Conservation (phyloP, 2,888 invertebrate species). For the Drosophila merina region DNA sequence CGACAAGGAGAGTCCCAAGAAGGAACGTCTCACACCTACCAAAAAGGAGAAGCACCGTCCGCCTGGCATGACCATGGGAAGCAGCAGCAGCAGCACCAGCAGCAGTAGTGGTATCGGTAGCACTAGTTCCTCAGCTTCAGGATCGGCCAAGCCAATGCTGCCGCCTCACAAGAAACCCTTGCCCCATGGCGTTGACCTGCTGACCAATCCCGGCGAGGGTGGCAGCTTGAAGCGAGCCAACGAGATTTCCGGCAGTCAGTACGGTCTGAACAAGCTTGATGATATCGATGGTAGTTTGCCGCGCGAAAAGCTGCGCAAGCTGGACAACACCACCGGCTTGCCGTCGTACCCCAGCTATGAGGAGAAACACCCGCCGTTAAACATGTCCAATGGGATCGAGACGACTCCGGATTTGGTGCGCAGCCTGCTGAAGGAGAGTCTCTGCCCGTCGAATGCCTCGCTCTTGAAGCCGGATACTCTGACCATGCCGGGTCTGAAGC, state of each 20-base stretch:
- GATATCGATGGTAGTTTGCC: slow-evolving; percentile 60
- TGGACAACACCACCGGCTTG: slow-evolving; percentile 63
- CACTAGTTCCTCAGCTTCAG: slow-evolving; percentile 32
- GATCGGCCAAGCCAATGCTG: slow-evolving; percentile 56
- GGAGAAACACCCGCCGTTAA: slow-evolving; percentile 72
- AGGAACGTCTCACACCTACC: slow-evolving; percentile 75
- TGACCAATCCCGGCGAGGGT: slow-evolving; percentile 52
- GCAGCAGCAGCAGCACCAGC: slow-evolving; percentile 9
- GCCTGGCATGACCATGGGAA: slow-evolving; percentile 27
- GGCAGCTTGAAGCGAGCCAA: slow-evolving; percentile 71
- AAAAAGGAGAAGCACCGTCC: slow-evolving; percentile 82
- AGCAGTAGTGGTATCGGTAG: slow-evolving; percentile 9
- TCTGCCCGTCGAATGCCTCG: slow-evolving; percentile 82
- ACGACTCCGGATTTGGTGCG: slow-evolving; percentile 89
- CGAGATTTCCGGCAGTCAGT: slow-evolving; percentile 65
- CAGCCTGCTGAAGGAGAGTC: slow-evolving; percentile 88
- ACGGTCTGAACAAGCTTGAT: slow-evolving; percentile 68
- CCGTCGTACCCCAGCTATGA: slow-evolving; percentile 50
- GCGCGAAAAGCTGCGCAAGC: slow-evolving; percentile 81
- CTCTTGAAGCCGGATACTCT: slow-evolving; percentile 78
- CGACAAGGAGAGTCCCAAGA: slow-evolving; percentile 82
- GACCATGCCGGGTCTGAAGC: slow-evolving; percentile 76
- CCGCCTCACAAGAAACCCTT: slow-evolving; percentile 64
- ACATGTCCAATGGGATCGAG: slow-evolving; percentile 87
- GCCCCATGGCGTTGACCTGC: slow-evolving; percentile 53